Evolutionary conservation across 1,140 invertebrate genomes (phyloP), one percentile per base, ranked within the genome.

Genomic region (Papilio dardanus): DNA sequence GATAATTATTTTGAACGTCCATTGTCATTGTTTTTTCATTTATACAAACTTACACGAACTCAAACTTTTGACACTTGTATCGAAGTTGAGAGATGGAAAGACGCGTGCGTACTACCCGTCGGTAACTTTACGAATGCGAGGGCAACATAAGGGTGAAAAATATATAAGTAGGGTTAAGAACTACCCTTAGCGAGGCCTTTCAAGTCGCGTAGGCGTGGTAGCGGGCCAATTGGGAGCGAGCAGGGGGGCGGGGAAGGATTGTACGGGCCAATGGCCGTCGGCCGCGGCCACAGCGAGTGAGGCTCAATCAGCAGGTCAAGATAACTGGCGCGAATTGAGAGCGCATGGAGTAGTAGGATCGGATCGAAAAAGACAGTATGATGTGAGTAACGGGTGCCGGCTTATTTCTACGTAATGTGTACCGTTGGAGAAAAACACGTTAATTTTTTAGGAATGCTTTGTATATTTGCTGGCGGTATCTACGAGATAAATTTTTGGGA

Each of bases 11-110:
- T 88, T 94, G 93, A 90, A 94, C 85, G 89, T 94, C 93, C 93
- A 94, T 94, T 92, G 93, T 94, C 93, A 94, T 94, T 86, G 91
- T 93, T 87, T 87, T 71, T 7, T 86, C 92, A 92, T 93, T 92
- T 87, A 92, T 83, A 80, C 74, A 74, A 76, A 78, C 74, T 73
- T 84, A 87, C 88, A 83, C 80, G 65, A 86, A 85, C 83, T 74
- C 83, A 91, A 93, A 92, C 85, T 92, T 93, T 93, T 84, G 74
- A 83, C 90, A 91, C 89, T 92, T 92, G 86, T 88, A 88, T 93
- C 89, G 90, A 84, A 81, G 67, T 69, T 62, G 54, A 54, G 74
- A 24, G 16, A 46, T 42, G 65, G 54, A 8, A 78, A 81, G 81
- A 90, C 89, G 90, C 90, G 92, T 92, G 91, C 90, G 91, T 91